Conservation (phyloP, 2,113 vertebrate genomes). For the Tachycineta bicolor region DNA sequence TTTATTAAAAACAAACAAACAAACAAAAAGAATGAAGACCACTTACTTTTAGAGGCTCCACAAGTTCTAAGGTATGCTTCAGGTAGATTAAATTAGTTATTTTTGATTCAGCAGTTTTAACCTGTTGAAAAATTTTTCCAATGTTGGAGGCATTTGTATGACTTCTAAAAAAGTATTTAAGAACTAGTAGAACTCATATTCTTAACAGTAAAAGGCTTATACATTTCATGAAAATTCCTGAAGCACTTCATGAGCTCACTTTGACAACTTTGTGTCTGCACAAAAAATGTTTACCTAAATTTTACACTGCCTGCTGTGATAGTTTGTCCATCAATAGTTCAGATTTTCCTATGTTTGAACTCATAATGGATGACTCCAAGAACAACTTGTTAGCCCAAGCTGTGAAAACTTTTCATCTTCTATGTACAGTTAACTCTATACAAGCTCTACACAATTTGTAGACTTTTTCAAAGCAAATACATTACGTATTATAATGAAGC, state of each 20-base stretch:
- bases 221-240: not conserved
- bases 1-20: not conserved
- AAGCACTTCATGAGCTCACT: not conserved
- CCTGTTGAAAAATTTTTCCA: slow-evolving; percentile 74
- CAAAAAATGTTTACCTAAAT: not conserved
- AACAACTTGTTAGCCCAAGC: not conserved
- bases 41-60: slow-evolving; percentile 88
- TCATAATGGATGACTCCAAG: not conserved
- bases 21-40: not conserved
- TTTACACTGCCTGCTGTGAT: not conserved
- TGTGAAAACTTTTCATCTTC: not conserved
- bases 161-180: not conserved
- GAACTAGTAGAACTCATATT: not conserved
- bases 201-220: not conserved
- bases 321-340: not conserved
- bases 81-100: slow-evolving; percentile 94
- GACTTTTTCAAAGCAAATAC: not conserved
- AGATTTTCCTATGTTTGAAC: not conserved
- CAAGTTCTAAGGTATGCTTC: slow-evolving; percentile 92
- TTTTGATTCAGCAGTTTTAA: slow-evolving; percentile 91
- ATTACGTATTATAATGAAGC: not conserved
- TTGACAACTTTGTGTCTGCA: not conserved
- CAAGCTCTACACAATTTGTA: not conserved
- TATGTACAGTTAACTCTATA: not conserved
- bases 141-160: not conserved